A percentile compares a stretch with the other conserved stretches of the same genome.
phyloP scores from a whole-genome alignment of 2,113 vertebrate species.

The Danio rerio region DNA sequence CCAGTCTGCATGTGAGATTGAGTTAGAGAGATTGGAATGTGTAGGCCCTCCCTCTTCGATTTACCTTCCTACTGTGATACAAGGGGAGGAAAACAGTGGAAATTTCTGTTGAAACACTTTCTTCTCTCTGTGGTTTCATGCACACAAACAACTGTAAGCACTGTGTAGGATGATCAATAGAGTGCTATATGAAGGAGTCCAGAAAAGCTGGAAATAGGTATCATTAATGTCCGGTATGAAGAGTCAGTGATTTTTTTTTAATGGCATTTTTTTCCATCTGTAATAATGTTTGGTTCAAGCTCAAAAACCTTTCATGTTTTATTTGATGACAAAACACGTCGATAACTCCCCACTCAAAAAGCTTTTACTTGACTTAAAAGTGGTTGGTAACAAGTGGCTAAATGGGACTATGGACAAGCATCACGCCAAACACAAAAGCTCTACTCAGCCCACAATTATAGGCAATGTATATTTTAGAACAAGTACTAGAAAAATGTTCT shows the following conservation, averaged over 20 bases:
- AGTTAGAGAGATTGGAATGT: slow-evolving; percentile 18
- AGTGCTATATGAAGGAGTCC: not conserved
- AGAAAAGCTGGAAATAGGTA: not conserved
- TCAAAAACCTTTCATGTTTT: not conserved
- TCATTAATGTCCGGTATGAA: not conserved
- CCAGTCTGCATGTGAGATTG: slow-evolving; percentile 4
- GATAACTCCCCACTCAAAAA: not conserved
- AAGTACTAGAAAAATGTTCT: too few relatives aligned
- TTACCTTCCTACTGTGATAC: slow-evolving; percentile 17
- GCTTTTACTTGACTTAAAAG: not conserved
- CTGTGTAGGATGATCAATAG: not conserved
- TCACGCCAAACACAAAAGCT: too few relatives aligned
- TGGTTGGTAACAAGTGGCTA: not conserved
- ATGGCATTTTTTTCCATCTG: not conserved
- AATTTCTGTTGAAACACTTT: not conserved
- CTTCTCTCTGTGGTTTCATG: not conserved
- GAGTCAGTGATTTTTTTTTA: not conserved
- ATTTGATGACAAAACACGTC: not conserved
- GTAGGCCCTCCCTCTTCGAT: not conserved
- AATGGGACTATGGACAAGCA: not conserved
- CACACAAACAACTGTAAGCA: not conserved
- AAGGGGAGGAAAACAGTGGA: not conserved
- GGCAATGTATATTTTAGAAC: too few relatives aligned
- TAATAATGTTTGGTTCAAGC: not conserved
- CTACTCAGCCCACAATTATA: too few relatives aligned